Conservation (phyloP, 2,797 vertebrate genomes). For the Spizella passerina region DNA sequence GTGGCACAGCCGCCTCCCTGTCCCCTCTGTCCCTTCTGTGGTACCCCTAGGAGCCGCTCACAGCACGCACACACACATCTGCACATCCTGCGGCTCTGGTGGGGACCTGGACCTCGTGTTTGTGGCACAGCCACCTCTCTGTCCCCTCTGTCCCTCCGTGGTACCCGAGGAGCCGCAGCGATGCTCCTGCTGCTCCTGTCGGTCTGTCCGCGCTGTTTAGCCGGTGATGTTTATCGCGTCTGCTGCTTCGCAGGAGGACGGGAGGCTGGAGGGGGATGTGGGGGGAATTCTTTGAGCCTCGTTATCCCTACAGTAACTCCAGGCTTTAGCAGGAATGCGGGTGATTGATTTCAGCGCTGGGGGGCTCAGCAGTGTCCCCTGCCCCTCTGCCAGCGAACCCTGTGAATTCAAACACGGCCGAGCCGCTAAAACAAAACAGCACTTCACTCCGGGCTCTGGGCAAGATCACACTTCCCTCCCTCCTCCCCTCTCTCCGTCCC, state of each 20-base stretch:
- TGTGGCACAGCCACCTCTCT: not conserved
- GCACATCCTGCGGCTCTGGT: too few relatives aligned
- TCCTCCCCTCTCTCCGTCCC: not conserved
- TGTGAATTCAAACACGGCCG: slow-evolving; percentile 70
- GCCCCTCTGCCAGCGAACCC: slow-evolving; percentile 54
- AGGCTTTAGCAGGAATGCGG: slow-evolving; percentile 62
- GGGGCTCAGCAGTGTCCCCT: slow-evolving; percentile 39
- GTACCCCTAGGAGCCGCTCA: too few relatives aligned
- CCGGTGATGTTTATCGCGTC: not conserved
- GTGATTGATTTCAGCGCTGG: slow-evolving; percentile 52
- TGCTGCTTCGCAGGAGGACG: not conserved
- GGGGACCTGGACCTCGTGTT: too few relatives aligned
- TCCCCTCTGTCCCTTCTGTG: too few relatives aligned
- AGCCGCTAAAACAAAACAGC: slow-evolving; percentile 75
- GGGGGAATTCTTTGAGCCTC: not conserved
- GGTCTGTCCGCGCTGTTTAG: not conserved
- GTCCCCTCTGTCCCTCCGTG: not conserved
- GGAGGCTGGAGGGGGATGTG: not conserved
- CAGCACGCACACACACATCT: too few relatives aligned
- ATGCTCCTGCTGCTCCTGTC: not conserved
- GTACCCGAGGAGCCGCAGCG: not conserved
- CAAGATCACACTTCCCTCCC: slow-evolving; percentile 60
- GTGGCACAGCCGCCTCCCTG: too few relatives aligned
- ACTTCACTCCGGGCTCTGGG: slow-evolving; percentile 71
- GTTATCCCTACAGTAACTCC: slow-evolving; percentile 34